phyloP scores from a whole-genome alignment of 2,888 invertebrate species.

The Arenicola marina region DNA sequence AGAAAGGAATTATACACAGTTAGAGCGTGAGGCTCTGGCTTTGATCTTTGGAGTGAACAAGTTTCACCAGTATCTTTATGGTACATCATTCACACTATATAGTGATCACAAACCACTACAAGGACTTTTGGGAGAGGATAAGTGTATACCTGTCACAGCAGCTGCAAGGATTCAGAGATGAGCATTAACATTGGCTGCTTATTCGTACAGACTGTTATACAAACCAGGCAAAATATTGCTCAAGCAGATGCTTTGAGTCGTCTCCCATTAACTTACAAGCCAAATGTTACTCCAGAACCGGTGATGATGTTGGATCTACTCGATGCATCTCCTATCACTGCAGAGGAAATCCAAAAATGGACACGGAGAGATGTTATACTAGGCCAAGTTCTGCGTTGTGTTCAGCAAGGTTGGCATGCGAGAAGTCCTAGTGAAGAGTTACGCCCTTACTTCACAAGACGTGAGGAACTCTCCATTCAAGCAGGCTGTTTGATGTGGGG shows the following conservation, averaged over 20 bases:
- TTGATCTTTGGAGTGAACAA: no score
- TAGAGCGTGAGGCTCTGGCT: background rate
- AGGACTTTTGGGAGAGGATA: constrained; percentile 11
- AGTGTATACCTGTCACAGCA: constrained; percentile 17
- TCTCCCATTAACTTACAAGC: background rate
- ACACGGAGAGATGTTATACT: background rate
- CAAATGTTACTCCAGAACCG: background rate
- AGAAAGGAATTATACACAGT: background rate
- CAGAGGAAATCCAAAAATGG: background rate
- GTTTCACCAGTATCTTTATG: background rate
- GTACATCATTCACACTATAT: background rate
- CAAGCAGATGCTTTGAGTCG: constrained; percentile 5
- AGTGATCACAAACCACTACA: constrained; percentile 12
- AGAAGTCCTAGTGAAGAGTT: background rate
- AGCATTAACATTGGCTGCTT: constrained; percentile 18
- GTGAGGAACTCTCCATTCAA: constrained; percentile 19
- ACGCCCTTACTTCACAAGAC: constrained; percentile 2
- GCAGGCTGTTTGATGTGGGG: constrained; percentile 28
- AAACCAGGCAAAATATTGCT: constrained; percentile 5
- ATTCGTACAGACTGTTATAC: constrained; percentile 20
- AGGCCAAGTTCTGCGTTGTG: background rate
- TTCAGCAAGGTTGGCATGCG: background rate
- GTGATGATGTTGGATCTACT: background rate
- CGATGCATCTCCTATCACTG: background rate
- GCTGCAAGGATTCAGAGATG: constrained; percentile 22